Evolutionary conservation across 2,888 invertebrate species (phyloP), one percentile per base, ranked within the genome.

Genomic region (Microlaimidae sp.): DNA sequence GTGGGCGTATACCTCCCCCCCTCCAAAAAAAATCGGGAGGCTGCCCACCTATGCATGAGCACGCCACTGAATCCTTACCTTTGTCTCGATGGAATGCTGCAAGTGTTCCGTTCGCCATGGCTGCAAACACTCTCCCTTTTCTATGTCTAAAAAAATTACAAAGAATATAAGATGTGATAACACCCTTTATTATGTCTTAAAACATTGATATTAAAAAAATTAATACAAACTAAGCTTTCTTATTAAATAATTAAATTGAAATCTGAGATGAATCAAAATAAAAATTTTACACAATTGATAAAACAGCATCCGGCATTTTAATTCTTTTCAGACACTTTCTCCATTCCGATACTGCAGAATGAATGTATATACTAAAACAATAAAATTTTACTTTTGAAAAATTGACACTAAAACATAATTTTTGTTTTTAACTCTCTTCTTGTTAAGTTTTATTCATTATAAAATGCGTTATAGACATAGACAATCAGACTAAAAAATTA

Each of bases 311-410:
- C 66, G 83, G 82, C 62, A 97, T 75, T 70, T 85, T 83, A 58
- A 85, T 80, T 56, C 82, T 80, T 70, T 85, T 83, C 63, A 89
- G 74, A 70, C 93, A 90, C 65, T 84, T 81, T 64, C 83, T 82
- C 83, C 93, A 93, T 66, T 88, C 83, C 1, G 84, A 81, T 46
- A 93, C 84, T 40, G 92, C 83, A 26, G 95, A 95, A 74, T 97
- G 93, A 51, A 99, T 83, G 71, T 85, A 92, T 51, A 97, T 78
- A 70, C 83, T 83, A 57, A 53, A 73, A 69, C 51, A 56, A 56
- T n/a, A n/a, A n/a, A n/a, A n/a, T n/a, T n/a, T n/a, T n/a, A n/a
- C n/a, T n/a, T n/a, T n/a, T n/a, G n/a, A n/a, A n/a, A n/a, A n/a
- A n/a, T n/a, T n/a, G n/a, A n/a, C n/a, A n/a, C n/a, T n/a, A n/a